phyloP scores from a whole-genome alignment of 1,140 invertebrate genomes.

The Lepidostoma basale region DNA sequence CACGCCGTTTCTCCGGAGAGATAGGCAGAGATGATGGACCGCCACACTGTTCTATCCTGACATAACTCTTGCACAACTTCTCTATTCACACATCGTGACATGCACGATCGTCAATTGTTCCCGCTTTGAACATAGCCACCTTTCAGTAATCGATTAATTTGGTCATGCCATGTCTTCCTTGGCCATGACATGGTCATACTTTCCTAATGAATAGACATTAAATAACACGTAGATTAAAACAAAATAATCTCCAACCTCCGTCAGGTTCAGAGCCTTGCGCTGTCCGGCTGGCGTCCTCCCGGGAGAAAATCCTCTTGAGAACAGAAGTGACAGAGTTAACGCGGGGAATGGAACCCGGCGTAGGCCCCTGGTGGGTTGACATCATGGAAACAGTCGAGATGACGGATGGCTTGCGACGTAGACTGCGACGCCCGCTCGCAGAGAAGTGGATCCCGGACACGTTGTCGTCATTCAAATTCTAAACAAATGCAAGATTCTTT shows the following conservation, averaged over 20 bases:
- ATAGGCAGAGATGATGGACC: no score
- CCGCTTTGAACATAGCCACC: no score
- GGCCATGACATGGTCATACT: no score
- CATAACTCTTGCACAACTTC: no score
- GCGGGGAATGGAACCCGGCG: conserved; percentile 68
- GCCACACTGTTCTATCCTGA: no score
- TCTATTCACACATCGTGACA: no score
- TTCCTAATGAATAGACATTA: background rate
- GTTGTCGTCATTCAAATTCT: conserved; percentile 65
- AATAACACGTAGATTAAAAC: background rate
- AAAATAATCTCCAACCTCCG: conserved; percentile 56
- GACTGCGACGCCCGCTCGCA: conserved; percentile 61
- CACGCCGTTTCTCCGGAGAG: no score
- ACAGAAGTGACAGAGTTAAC: conserved; percentile 77
- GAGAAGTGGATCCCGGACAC: conserved; percentile 75
- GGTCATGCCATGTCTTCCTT: no score
- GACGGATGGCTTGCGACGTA: conserved; percentile 57
- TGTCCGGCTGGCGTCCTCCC: conserved; percentile 63
- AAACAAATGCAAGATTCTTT: background rate
- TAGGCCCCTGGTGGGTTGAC: conserved; percentile 55
- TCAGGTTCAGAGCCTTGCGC: conserved; percentile 51
- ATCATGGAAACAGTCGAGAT: conserved; percentile 59
- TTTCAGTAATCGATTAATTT: no score
- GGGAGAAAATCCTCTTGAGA: conserved; percentile 75
- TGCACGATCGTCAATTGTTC: no score